Evolutionary conservation across 2,113 vertebrate genomes (phyloP).

Genomic region (Trichomycterus rosablanca): DNA sequence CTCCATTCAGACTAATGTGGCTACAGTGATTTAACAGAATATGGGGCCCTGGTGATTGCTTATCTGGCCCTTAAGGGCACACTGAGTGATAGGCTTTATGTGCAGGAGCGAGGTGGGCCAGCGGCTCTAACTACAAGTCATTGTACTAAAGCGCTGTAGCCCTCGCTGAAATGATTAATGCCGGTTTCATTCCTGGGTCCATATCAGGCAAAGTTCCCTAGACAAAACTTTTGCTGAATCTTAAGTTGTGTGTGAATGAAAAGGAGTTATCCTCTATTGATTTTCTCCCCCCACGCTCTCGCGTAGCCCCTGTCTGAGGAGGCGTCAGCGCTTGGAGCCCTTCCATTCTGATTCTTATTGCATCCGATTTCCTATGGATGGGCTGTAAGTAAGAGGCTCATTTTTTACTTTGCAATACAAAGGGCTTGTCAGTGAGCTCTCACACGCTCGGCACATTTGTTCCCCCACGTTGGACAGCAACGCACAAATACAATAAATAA

Average conservation of each 20-base stretch:
- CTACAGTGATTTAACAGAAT: constrained; percentile 67
- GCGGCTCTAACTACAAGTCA: constrained; percentile 50
- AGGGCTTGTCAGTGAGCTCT: constrained; percentile 79
- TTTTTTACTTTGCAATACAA: constrained; percentile 74
- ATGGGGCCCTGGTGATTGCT: constrained; percentile 74
- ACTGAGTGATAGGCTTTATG: constrained; percentile 66
- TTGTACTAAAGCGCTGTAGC: constrained; percentile 63
- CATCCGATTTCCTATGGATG: constrained; percentile 82
- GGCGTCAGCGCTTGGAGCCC: constrained; percentile 67
- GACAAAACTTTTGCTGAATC: constrained; percentile 69
- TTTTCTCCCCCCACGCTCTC: constrained; percentile 37
- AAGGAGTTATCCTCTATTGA: constrained; percentile 79
- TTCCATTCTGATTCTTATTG: constrained; percentile 82
- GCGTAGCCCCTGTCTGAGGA: constrained; percentile 34
- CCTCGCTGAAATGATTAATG: constrained; percentile 77
- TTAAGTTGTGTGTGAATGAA: constrained; percentile 70
- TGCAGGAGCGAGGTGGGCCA: constrained; percentile 64
- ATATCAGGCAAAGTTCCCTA: constrained; percentile 71
- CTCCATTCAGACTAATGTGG: constrained; percentile 73
- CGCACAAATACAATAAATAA: constrained; percentile 77
- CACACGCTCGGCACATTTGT: constrained; percentile 75
- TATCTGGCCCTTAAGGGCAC: constrained; percentile 78
- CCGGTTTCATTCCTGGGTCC: constrained; percentile 62
- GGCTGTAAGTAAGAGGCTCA: constrained; percentile 81
- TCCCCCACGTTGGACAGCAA: constrained; percentile 70